Evolutionary conservation across 2,113 vertebrate species (phyloP).

Genomic region (Perca schrenkii): DNA sequence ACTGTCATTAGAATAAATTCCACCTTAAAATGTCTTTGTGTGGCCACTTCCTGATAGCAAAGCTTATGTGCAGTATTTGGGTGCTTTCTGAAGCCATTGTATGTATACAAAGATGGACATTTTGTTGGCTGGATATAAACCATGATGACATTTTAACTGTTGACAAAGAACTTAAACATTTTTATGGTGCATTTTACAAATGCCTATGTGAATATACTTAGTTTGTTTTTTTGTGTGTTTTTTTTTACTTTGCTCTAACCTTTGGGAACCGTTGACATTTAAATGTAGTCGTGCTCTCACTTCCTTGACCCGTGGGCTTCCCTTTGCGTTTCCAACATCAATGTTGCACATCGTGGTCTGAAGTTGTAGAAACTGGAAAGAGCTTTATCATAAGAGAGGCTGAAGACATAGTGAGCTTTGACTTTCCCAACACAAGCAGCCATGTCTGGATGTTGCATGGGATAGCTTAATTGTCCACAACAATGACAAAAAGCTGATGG

Average conservation of each 20-base stretch:
- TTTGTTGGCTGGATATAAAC: too few species aligned
- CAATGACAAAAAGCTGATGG: too few species aligned
- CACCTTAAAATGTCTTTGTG: too few species aligned
- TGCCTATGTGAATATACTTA: too few species aligned
- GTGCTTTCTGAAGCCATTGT: slow-evolving; percentile 30
- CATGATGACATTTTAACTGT: background rate
- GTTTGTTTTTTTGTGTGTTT: background rate
- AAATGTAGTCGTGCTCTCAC: background rate
- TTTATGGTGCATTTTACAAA: slow-evolving; percentile 9
- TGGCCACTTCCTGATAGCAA: too few species aligned
- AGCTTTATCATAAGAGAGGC: too few species aligned
- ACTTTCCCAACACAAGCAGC: too few species aligned
- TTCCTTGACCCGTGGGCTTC: slow-evolving; percentile 11
- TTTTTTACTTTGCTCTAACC: background rate
- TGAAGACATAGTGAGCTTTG: too few species aligned
- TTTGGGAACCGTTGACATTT: background rate
- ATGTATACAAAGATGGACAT: slow-evolving; percentile 7
- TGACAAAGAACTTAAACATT: background rate
- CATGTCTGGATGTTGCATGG: too few species aligned
- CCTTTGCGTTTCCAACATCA: background rate
- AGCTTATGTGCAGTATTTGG: background rate
- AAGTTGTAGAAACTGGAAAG: background rate
- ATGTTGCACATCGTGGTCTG: slow-evolving; percentile 14
- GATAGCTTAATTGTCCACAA: too few species aligned
- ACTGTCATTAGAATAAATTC: too few species aligned